Percentiles rank a stretch among this genome's conserved stretches.
Conservation (phyloP, 2,113 vertebrate genomes). For the Pavo muticus region DNA sequence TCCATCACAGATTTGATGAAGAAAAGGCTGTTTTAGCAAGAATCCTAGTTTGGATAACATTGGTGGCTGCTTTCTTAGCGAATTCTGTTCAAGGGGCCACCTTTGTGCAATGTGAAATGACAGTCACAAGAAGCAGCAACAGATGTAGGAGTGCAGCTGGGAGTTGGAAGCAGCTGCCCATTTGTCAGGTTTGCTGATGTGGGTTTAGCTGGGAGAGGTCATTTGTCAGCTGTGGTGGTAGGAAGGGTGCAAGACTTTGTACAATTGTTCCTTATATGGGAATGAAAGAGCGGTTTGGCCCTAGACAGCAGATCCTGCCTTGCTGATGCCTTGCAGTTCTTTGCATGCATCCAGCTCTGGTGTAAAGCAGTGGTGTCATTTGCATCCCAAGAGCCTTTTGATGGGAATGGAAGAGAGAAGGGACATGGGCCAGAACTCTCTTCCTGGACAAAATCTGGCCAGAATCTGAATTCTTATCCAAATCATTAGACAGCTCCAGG, state of each 20-base stretch:
- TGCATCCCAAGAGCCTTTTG: neutral
- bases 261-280: neutral
- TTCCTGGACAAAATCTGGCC: neutral
- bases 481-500: accelerated
- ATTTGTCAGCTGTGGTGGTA: neutral
- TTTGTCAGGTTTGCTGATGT: neutral
- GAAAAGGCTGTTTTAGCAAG: neutral
- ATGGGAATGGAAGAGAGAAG: neutral
- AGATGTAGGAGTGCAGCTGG: neutral
- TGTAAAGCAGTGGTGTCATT: neutral
- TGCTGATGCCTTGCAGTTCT: neutral
- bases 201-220: neutral
- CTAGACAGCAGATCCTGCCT: neutral
- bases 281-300: neutral
- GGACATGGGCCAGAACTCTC: neutral
- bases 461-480: neutral
- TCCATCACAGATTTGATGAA: neutral
- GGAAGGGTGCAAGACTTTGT: neutral
- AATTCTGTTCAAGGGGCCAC: neutral
- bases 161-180: neutral
- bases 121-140: neutral
- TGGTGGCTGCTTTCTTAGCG: neutral
- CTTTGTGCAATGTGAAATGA: neutral
- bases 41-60: neutral
- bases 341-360: neutral